Evolutionary conservation across 2,113 vertebrate genomes (phyloP), one percentile per base, ranked within the genome.

Genomic region (Chiloscyllium plagiosum): DNA sequence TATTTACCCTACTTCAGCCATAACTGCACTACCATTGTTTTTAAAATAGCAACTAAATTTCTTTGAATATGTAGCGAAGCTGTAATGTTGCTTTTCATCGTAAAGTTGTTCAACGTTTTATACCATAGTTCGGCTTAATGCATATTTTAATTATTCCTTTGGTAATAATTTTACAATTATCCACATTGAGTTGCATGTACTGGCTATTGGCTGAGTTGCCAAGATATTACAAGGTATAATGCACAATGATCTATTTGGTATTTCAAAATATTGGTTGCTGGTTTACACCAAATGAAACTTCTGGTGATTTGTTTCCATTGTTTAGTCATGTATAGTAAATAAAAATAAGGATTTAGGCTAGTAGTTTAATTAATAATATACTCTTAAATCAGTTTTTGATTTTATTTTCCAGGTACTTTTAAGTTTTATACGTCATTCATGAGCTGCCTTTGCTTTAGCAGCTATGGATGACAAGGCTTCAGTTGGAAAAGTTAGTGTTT

Each of bases 381-480:
- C 68, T 26, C 94, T 95, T 95, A 72, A 95, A 95, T 95, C 94
- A 95, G 94, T 86, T 96, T 96, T 76, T 76, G 96, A 95, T 97
- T 98, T 98, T 97, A 98, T 98, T 98, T 98, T 98, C 98, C 97
- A 99, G 99, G 99, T 98, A 97, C 97, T 98, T 98, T 97, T 97
- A 97, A 98, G 98, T 98, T 98, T 98, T 98, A 98, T 95, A 98
- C 97, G 96, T 97, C 98, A 98, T 99, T 99, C 98, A 99, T 99
- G 98, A 98, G 97, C 98, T 97, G 97, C 98, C 96, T 97, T 97
- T 98, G 98, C 97, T 98, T 98, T 98, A 98, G 98, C 98, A 98
- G 98, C 98, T 98, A 99, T 99, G 99, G 99, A 99, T 98, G 99
- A 99, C 98, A 99, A 99, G 97, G 98, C 98, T 97, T 99, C 98